These are phyloP conservation scores for Macroteleia sp. DNA, from an alignment of 2,888 invertebrate genomes.

Conservation along the genomic window DNA sequence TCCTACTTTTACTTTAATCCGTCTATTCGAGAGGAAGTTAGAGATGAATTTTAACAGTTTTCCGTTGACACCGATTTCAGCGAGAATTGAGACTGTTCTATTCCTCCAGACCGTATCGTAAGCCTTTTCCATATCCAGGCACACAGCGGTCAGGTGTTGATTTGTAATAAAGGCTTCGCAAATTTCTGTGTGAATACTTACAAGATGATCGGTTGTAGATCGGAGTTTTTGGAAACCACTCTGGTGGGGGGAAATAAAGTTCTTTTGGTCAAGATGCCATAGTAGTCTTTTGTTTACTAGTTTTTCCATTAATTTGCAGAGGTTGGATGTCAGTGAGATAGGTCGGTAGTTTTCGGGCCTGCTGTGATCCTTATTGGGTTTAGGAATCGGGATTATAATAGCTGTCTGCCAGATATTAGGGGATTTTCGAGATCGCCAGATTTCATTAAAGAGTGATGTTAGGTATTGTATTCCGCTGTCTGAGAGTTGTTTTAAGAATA, in stretches of 20 bases:
- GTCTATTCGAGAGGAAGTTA: background rate
- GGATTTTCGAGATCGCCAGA: background rate
- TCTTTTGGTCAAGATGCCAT: conserved; percentile 22
- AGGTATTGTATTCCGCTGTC: background rate
- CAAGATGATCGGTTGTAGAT: conserved; percentile 10
- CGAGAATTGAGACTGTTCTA: background rate
- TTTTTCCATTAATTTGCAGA: conserved; percentile 32
- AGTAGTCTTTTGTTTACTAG: conserved; percentile 30
- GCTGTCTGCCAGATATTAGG: conserved; percentile 35
- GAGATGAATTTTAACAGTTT: background rate
- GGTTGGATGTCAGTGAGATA: conserved; percentile 5
- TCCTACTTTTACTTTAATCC: background rate
- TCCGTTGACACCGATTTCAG: background rate
- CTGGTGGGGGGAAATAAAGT: conserved; percentile 13
- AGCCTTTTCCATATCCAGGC: conserved; percentile 60
- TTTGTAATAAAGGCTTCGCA: conserved; percentile 42
- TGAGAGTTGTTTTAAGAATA: conserved; percentile 39
- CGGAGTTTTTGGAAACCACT: conserved; percentile 13
- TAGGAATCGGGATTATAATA: conserved; percentile 25
- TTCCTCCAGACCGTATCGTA: conserved; percentile 58
- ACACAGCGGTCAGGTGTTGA: conserved; percentile 45
- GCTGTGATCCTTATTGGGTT: conserved; percentile 7
- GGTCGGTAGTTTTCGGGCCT: conserved; percentile 6
- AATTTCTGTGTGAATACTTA: conserved; percentile 10
- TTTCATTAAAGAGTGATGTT: background rate